Evolutionary conservation across 2,888 invertebrate species (phyloP).

Genomic region (Hermaeophaga mercurialis): DNA sequence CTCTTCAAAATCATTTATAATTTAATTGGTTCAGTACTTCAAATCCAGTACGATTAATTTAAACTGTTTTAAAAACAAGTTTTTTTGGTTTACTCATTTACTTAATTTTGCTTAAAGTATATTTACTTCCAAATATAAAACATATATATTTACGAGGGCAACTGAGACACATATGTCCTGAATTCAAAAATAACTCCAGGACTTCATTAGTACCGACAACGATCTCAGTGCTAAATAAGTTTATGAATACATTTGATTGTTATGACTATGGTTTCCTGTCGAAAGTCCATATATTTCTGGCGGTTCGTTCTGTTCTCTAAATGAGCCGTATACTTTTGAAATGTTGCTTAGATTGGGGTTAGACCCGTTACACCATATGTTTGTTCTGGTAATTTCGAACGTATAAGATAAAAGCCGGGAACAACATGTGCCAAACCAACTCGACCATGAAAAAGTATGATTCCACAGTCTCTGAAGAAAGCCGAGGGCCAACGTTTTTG

Average conservation of each 20-base stretch:
- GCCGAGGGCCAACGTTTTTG: background rate
- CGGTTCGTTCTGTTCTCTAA: slow-evolving; percentile 27
- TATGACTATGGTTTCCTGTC: slow-evolving; percentile 42
- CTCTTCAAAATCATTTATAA: too few species aligned
- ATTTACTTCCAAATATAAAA: background rate
- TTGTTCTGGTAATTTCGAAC: slow-evolving; percentile 19
- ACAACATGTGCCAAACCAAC: background rate
- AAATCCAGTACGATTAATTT: too few species aligned
- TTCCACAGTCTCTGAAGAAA: background rate
- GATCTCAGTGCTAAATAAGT: slow-evolving; percentile 33
- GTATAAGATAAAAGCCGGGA: background rate
- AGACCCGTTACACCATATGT: slow-evolving; percentile 17
- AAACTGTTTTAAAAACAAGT: too few species aligned
- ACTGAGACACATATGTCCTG: slow-evolving; percentile 28
- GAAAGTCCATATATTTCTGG: slow-evolving; percentile 20
- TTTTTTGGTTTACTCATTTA: too few species aligned
- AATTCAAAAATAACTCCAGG: slow-evolving; percentile 36
- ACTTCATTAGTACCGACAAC: slow-evolving; percentile 32
- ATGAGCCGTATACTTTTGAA: slow-evolving; percentile 16
- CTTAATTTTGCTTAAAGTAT: too few species aligned
- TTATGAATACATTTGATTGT: slow-evolving; percentile 39
- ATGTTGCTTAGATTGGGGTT: slow-evolving; percentile 16
- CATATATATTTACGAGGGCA: background rate
- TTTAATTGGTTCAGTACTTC: too few species aligned
- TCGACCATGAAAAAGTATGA: background rate